phyloP scores from a whole-genome alignment of 2,888 invertebrate species.

The Parochlus steinenii region DNA sequence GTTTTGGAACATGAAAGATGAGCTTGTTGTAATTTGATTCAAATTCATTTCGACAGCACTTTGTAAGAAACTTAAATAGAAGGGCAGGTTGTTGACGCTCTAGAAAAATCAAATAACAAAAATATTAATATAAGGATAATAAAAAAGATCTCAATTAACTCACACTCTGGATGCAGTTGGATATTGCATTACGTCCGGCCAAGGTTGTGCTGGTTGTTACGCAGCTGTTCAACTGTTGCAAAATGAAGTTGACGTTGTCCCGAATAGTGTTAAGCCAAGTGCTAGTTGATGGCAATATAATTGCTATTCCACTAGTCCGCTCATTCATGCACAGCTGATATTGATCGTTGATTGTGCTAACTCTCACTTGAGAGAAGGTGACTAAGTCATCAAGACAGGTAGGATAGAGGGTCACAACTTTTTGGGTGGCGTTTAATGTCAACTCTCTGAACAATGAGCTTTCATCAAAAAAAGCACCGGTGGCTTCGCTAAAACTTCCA shows the following conservation, averaged over 20 bases:
- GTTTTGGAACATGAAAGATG: conserved; percentile 4
- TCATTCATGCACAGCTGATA: conserved; percentile 5
- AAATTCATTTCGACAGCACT: conserved; percentile 2
- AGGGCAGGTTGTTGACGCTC: conserved; percentile 9
- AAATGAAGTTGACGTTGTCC: conserved; percentile 7
- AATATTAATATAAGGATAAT: background rate
- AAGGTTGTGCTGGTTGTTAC: background rate
- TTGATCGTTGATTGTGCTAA: background rate
- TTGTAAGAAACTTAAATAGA: conserved; percentile 5
- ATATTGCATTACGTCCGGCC: conserved; percentile 4
- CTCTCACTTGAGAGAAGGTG: background rate
- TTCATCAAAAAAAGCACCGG: background rate
- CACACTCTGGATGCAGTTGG: conserved; percentile 5
- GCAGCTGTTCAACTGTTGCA: conserved; percentile 9
- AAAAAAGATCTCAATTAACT: background rate
- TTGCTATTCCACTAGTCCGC: background rate
- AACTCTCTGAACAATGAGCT: conserved; percentile 1
- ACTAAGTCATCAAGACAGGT: conserved; percentile 8
- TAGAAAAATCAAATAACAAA: background rate
- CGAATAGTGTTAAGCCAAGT: conserved; percentile 3
- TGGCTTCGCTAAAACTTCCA: background rate
- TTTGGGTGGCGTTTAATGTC: conserved; percentile 2
- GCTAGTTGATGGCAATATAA: conserved; percentile 2
- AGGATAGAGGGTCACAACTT: background rate
- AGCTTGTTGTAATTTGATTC: conserved; percentile 1